Evolutionary conservation across 2,797 vertebrate species (phyloP).

Genomic region (Phyllotis vaccarum): DNA sequence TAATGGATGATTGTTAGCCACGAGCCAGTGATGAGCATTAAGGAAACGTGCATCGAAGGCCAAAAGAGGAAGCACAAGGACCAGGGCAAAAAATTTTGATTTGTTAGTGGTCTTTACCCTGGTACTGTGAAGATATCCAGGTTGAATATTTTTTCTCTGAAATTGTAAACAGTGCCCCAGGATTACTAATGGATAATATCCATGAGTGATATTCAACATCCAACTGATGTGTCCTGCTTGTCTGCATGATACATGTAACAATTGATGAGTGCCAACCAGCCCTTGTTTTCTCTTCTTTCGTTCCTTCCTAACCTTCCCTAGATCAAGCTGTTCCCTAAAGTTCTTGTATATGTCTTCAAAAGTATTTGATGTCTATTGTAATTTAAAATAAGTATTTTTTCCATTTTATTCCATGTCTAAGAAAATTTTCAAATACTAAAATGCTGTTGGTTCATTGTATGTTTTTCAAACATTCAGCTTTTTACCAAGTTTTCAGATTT

Average conservation of each 20-base stretch:
- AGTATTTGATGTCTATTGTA: not conserved
- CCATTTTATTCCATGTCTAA: not conserved
- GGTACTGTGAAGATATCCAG: not conserved
- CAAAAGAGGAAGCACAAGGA: not conserved
- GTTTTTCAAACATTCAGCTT: not conserved
- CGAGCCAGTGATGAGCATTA: not conserved
- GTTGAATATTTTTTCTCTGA: not conserved
- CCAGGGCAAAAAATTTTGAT: not conserved
- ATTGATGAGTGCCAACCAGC: not conserved
- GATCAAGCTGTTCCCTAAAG: not conserved
- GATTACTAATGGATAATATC: not conserved
- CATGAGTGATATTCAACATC: not conserved
- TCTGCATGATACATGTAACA: not conserved
- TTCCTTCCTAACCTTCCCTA: rapidly evolving
- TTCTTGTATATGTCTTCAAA: not conserved
- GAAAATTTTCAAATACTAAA: not conserved
- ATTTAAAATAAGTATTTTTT: constrained; percentile 1
- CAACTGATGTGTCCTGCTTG: not conserved
- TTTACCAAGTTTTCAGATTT: not conserved
- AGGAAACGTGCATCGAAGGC: not conserved
- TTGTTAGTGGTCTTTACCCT: not conserved
- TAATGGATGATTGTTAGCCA: not conserved
- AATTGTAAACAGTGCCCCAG: not conserved
- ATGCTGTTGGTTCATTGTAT: not conserved
- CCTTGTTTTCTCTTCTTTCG: not conserved